phyloP scores from a whole-genome alignment of 1,140 invertebrate species.

The Amphibalanus amphitrite region DNA sequence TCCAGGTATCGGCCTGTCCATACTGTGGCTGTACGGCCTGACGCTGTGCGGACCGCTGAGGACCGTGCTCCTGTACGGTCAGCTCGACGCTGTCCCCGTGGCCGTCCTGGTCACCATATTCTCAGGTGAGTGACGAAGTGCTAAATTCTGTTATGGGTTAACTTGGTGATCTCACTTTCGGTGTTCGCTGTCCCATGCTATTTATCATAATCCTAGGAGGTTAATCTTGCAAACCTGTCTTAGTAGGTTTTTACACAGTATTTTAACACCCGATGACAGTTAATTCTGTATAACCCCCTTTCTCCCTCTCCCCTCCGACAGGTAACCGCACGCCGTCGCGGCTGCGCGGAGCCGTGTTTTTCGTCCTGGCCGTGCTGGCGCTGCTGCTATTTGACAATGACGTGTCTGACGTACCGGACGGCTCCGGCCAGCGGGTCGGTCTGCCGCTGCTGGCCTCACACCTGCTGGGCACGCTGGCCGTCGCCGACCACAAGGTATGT shows the following conservation, averaged over 20 bases:
- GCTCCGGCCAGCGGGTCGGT: conserved; percentile 20
- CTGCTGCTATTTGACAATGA: conserved; percentile 33
- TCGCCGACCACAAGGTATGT: conserved; percentile 29
- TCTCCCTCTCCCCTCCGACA: conserved; percentile 1
- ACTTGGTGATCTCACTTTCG: too few species aligned
- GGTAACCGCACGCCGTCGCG: conserved; percentile 20
- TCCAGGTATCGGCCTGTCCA: conserved; percentile 24
- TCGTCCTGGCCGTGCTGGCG: conserved; percentile 26
- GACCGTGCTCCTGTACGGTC: conserved; percentile 29
- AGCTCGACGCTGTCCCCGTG: conserved; percentile 28
- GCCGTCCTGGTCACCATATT: conserved; percentile 28
- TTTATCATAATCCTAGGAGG: too few species aligned
- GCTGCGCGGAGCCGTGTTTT: conserved; percentile 28
- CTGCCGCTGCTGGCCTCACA: conserved; percentile 28
- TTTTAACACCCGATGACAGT: too few species aligned
- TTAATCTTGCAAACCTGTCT: too few species aligned
- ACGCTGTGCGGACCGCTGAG: conserved; percentile 29
- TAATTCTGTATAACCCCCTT: too few species aligned
- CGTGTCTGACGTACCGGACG: conserved; percentile 17
- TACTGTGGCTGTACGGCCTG: conserved; percentile 30
- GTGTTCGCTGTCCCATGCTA: too few species aligned
- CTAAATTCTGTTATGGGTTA: conserved; percentile 5
- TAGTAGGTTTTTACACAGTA: too few species aligned
- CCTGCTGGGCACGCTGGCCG: conserved; percentile 25
- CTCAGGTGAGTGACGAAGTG: conserved; percentile 17